phyloP scores from a whole-genome alignment of 2,113 vertebrate genomes.

The Leptodactylus fuscus region DNA sequence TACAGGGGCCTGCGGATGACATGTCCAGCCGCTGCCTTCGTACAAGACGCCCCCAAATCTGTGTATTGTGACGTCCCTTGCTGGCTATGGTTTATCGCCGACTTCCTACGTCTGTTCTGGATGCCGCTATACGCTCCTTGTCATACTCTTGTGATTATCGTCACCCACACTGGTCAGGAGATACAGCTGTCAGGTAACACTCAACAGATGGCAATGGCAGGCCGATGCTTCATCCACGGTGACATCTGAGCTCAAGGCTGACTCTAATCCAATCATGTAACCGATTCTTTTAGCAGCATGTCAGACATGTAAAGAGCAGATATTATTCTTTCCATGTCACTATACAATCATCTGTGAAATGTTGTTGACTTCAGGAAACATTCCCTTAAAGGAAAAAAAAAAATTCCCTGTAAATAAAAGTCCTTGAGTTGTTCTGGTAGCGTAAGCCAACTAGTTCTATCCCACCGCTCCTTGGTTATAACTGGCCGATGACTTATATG shows the following conservation, averaged over 20 bases:
- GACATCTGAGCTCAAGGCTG: slow-evolving; percentile 71
- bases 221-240: slow-evolving; percentile 69
- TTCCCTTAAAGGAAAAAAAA: not conserved
- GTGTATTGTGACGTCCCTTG: not conserved
- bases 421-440: not conserved
- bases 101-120: slow-evolving; percentile 49
- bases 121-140: slow-evolving; percentile 57
- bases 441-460: not conserved
- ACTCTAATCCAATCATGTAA: slow-evolving; percentile 69
- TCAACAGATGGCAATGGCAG: slow-evolving; percentile 75
- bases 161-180: slow-evolving; percentile 69
- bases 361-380: not conserved
- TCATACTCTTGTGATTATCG: slow-evolving; percentile 68
- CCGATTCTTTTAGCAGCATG: slow-evolving; percentile 67
- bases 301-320: slow-evolving; percentile 65
- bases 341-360: not conserved
- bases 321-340: slow-evolving; percentile 59
- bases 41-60: not conserved
- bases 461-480: not conserved
- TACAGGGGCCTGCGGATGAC: not conserved
- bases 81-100: slow-evolving; percentile 58
- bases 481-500: not conserved
- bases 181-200: slow-evolving; percentile 79
- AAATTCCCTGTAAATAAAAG: not conserved
- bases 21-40: not conserved